Evolutionary conservation across 2,113 vertebrate genomes (phyloP).

Genomic region (Lycaon pictus): DNA sequence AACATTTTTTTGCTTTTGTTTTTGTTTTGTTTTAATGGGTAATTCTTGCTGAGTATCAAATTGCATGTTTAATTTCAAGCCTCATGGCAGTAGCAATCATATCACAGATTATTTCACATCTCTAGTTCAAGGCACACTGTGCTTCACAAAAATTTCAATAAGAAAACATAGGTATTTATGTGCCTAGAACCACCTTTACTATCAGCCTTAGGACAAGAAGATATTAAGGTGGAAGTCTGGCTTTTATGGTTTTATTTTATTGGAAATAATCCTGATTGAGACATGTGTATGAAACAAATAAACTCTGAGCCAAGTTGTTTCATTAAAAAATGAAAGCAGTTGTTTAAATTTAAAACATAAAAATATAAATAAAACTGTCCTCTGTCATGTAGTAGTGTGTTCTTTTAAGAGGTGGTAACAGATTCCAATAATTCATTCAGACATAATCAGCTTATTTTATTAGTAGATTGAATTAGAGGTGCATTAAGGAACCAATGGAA

Average conservation of each 20-base stretch:
- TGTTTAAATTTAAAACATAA: background rate
- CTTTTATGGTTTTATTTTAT: constrained; percentile 29
- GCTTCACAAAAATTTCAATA: constrained; percentile 72
- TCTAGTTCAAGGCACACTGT: background rate
- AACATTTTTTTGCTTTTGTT: background rate
- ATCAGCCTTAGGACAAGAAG: constrained; percentile 60
- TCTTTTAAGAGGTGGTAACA: background rate
- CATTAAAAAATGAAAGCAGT: constrained; percentile 3
- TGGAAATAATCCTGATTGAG: background rate
- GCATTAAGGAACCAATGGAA: background rate
- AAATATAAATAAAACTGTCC: background rate
- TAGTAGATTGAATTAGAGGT: background rate
- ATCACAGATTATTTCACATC: constrained; percentile 72
- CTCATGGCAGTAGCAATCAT: constrained; percentile 62
- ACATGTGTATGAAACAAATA: background rate
- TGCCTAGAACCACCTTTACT: constrained; percentile 49
- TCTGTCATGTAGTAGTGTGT: rapidly evolving
- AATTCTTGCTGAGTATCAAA: constrained; percentile 71
- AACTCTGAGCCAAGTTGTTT: background rate
- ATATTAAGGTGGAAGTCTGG: constrained; percentile 57
- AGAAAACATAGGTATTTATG: constrained; percentile 70
- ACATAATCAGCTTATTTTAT: background rate
- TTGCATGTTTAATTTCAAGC: constrained; percentile 59
- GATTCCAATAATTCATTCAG: background rate
- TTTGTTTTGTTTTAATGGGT: background rate